Percentiles rank a stretch among this genome's conserved stretches.
phyloP scores from a whole-genome alignment of 1,140 invertebrate species.

The Atta colombica region DNA sequence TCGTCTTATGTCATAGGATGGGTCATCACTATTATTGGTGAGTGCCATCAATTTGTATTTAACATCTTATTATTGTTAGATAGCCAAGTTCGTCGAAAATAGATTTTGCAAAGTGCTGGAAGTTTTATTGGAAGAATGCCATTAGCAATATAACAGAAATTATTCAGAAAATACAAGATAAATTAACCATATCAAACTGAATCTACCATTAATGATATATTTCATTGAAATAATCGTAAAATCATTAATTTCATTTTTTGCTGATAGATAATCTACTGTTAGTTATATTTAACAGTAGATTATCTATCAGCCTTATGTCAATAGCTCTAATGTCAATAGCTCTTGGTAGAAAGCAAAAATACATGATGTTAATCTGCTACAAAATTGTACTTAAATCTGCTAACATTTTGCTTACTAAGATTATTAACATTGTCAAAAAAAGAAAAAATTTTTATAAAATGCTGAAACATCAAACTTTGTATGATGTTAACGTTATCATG shows the following conservation, averaged over 20 bases:
- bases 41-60: background rate
- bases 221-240: background rate
- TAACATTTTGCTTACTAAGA: background rate
- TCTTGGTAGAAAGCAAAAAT: background rate
- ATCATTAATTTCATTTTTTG: background rate
- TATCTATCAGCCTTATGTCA: background rate
- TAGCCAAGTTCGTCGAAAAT: background rate
- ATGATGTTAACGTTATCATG: background rate
- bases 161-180: background rate
- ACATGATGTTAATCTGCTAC: background rate
- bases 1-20: slow-evolving; percentile 90
- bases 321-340: background rate
- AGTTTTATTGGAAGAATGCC: background rate
- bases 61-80: background rate
- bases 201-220: background rate
- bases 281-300: background rate
- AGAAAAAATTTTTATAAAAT: background rate
- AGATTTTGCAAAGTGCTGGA: background rate
- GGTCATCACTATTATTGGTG: slow-evolving; percentile 91
- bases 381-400: background rate
- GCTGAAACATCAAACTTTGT: background rate
- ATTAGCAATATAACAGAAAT: background rate
- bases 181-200: background rate
- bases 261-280: background rate
- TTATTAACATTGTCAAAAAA: background rate